Percentiles rank a stretch among this genome's conserved stretches.
Conservation (phyloP, 2,113 vertebrate species). For the Pongo abelii region DNA sequence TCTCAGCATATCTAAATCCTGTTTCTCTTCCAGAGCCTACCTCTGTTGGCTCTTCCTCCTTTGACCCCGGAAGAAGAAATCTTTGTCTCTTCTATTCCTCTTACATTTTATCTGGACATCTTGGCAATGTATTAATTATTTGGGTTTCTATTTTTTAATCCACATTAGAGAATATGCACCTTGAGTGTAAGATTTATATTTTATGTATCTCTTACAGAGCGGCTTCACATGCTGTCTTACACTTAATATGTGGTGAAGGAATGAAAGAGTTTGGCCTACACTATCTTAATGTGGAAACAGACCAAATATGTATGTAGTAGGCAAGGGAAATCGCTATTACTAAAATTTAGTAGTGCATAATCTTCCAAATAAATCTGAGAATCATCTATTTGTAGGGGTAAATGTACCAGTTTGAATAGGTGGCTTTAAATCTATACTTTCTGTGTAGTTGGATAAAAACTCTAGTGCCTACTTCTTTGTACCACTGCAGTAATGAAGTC, state of each 20-base stretch:
- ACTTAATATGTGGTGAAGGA: not conserved
- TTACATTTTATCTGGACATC: not conserved
- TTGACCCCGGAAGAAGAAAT: not conserved
- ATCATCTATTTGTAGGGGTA: not conserved
- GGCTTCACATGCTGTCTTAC: not conserved
- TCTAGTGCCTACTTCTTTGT: not conserved
- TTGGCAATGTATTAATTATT: not conserved
- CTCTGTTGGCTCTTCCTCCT: not conserved
- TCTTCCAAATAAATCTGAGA: constrained; percentile 18
- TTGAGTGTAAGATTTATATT: not conserved
- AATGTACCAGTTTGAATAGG: not conserved
- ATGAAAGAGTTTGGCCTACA: not conserved
- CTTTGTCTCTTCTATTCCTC: not conserved
- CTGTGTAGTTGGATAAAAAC: not conserved
- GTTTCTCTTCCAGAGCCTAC: not conserved
- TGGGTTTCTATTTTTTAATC: not conserved
- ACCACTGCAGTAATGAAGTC: not conserved
- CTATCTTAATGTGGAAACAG: not conserved
- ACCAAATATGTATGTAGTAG: not conserved
- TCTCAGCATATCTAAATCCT: not conserved
- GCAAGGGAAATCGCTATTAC: not conserved
- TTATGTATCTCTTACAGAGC: not conserved
- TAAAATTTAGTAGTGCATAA: not conserved
- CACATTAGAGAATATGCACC: not conserved
- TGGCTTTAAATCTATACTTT: not conserved